Evolutionary conservation across 2,888 invertebrate genomes (phyloP).

Genomic region (Alloscopus bannaensis): DNA sequence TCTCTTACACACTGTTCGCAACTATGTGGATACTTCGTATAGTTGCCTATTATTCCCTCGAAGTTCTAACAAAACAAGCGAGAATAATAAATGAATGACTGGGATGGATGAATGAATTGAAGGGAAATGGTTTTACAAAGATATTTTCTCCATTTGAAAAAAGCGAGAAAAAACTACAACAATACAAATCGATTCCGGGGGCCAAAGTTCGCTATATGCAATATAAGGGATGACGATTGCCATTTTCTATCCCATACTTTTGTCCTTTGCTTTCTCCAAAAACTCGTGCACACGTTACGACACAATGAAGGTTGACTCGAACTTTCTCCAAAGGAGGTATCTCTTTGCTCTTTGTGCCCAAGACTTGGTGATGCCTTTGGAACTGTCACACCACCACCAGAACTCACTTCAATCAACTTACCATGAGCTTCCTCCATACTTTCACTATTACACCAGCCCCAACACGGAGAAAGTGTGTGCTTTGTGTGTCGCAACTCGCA

Average conservation of each 20-base stretch:
- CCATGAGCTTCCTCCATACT: conserved; percentile 12
- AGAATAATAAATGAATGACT: conserved; percentile 51
- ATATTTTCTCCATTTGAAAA: conserved; percentile 49
- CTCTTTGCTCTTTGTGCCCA: too few relatives aligned
- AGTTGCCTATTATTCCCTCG: neutral
- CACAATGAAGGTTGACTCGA: too few relatives aligned
- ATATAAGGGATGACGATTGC: conserved; percentile 58
- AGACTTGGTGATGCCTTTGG: too few relatives aligned
- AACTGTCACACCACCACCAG: neutral
- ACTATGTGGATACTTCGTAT: neutral
- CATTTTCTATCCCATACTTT: conserved; percentile 29
- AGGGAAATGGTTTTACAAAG: conserved; percentile 50
- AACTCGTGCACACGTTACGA: too few relatives aligned
- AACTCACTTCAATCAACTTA: conserved; percentile 13
- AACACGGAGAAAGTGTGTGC: conserved; percentile 14
- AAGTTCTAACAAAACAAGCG: conserved; percentile 30
- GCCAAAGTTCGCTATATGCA: conserved; percentile 49
- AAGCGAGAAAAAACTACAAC: conserved; percentile 50
- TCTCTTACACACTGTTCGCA: conserved; percentile 3
- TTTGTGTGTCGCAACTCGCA: conserved; percentile 19
- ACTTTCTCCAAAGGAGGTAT: too few relatives aligned
- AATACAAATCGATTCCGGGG: conserved; percentile 57
- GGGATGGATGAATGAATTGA: conserved; percentile 51
- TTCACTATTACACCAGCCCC: neutral
- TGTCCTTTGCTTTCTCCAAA: too few relatives aligned